Evolutionary conservation across 2,888 invertebrate genomes (phyloP), one percentile per base, ranked within the genome.

Genomic region (Drosophila monieri): DNA sequence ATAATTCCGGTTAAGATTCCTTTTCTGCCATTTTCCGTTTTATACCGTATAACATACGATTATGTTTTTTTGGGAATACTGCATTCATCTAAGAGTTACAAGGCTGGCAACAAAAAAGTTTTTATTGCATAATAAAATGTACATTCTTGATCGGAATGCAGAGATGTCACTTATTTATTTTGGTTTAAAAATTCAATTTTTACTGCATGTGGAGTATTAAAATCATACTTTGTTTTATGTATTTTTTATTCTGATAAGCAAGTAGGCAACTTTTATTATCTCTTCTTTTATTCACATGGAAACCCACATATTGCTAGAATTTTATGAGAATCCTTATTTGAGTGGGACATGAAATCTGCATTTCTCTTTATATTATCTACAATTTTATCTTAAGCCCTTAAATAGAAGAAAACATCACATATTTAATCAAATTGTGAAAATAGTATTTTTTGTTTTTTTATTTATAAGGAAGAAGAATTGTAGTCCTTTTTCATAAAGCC

Each of bases 1-100:
- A 85, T 85, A 85, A 85, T 85, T 85, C 86, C 80, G 78, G 77
- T 68, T 76, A 85, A 80, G 78, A 83, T 85, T 85, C 80, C 84
- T 69, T 61, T 73, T 73, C 69, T 68, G 72, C 68, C 85, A 79
- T 84, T 85, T 77, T 70, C 76, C 74, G 62, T 78, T 72, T 77
- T 62, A 27, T 25, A 14, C 57, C 32, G 44, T 44, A 27, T n/a
- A 35, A 35, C 43, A 41, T 9, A 18, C 15, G 41, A 10, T 41
- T 41, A 18, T 41, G 18, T 8, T 15, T n/a, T n/a, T 18, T 18
- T 43, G 43, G 43, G 43, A 18, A 12, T 43, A 21, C 21, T 43
- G 43, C 18, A 41, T 18, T 41, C 41, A 15, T 18, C 15, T 18
- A 41, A 41, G 8, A 18, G 41, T 18, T 41, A 10, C 41, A 18